These are phyloP conservation scores for Scaptomyza reducta DNA, from an alignment of 2,888 invertebrate species.

Conservation along the genomic window DNA sequence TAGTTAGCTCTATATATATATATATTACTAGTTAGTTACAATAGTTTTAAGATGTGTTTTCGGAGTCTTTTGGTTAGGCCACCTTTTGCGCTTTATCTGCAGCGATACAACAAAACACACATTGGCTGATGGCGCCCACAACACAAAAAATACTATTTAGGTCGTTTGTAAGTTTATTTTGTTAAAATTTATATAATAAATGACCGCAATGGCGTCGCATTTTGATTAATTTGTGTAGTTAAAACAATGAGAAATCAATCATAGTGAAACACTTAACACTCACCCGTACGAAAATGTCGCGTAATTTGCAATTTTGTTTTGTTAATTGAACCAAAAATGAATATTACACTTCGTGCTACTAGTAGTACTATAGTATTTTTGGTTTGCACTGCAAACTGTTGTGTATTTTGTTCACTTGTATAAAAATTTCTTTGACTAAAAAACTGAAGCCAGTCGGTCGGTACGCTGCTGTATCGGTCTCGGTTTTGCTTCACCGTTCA, in stretches of 20 bases:
- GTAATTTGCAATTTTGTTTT: slow-evolving; percentile 69
- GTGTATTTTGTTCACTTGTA: slow-evolving; percentile 67
- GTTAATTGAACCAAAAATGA: slow-evolving; percentile 54
- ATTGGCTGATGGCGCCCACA: slow-evolving; percentile 17
- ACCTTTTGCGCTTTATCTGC: slow-evolving; percentile 43
- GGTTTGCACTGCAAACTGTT: slow-evolving; percentile 34
- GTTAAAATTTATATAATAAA: slow-evolving; percentile 82
- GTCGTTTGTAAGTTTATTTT: slow-evolving; percentile 71
- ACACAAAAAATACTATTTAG: slow-evolving; percentile 69
- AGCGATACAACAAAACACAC: no score
- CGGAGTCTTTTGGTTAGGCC: slow-evolving; percentile 24
- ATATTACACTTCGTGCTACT: slow-evolving; percentile 17
- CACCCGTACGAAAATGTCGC: slow-evolving; percentile 77
- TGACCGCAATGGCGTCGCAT: slow-evolving; percentile 60
- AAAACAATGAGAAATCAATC: slow-evolving; percentile 64
- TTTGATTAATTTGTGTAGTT: slow-evolving; percentile 63
- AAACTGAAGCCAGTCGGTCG: slow-evolving; percentile 63
- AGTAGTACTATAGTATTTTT: slow-evolving; percentile 37
- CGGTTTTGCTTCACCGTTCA: slow-evolving; percentile 35
- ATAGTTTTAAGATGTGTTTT: not conserved
- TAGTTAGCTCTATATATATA: not conserved
- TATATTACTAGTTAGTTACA: not conserved
- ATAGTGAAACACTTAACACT: slow-evolving; percentile 79
- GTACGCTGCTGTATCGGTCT: slow-evolving; percentile 41
- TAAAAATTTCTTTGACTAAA: slow-evolving; percentile 79